Conservation (phyloP, 2,888 invertebrate species). For the Alentia gelatinosa region DNA sequence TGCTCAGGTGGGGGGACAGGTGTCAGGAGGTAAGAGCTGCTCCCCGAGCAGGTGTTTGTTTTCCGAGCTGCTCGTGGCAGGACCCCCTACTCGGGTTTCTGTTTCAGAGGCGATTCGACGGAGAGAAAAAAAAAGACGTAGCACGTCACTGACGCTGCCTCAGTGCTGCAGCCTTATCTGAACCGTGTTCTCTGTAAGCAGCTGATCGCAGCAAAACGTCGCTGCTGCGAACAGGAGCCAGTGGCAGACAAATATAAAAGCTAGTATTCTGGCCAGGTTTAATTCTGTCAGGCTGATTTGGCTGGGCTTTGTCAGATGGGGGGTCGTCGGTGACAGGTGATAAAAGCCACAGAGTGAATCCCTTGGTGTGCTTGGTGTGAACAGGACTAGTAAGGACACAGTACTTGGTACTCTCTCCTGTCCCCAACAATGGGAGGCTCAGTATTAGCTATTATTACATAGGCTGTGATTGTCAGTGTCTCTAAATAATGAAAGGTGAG, state of each 20-base stretch:
- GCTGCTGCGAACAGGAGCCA: neutral
- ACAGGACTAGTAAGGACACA: too few species aligned
- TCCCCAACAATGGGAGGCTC: too few species aligned
- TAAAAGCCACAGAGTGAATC: neutral
- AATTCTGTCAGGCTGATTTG: neutral
- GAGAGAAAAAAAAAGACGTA: too few species aligned
- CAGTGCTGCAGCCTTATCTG: neutral
- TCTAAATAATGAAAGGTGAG: neutral
- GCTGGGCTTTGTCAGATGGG: neutral
- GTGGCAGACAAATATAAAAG: neutral
- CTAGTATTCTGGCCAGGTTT: neutral
- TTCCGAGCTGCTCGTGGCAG: neutral
- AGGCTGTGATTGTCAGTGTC: too few species aligned
- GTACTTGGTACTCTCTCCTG: too few species aligned
- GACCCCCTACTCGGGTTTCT: neutral
- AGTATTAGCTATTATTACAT: too few species aligned
- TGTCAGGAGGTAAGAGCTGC: constrained; percentile 62
- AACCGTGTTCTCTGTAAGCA: neutral
- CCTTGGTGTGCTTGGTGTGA: too few species aligned
- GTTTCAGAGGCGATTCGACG: neutral
- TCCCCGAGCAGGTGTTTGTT: neutral
- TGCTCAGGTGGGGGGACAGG: constrained; percentile 61
- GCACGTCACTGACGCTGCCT: too few species aligned
- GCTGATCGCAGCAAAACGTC: neutral
- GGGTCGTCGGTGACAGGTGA: neutral